Conservation (phyloP, 2,888 invertebrate species). For the Chrysotoxum bicinctum region DNA sequence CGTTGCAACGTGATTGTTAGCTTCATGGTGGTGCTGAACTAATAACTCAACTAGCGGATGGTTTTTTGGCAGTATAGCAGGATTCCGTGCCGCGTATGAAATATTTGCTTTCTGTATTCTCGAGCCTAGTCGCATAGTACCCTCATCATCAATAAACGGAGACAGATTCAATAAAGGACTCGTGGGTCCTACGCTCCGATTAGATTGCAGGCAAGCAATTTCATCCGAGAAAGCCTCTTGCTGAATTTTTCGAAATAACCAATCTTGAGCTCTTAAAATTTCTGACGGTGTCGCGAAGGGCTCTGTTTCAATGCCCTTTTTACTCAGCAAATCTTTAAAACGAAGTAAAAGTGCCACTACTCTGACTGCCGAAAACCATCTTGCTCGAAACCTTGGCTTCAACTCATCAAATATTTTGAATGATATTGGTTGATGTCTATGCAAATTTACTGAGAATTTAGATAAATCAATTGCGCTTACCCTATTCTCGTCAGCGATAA, state of each 20-base stretch:
- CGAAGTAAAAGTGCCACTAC: constrained; percentile 23
- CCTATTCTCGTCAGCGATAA: background rate
- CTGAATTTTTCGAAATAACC: constrained; percentile 24
- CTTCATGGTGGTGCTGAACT: no score
- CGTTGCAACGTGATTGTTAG: no score
- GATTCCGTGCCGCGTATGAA: background rate
- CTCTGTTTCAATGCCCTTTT: background rate
- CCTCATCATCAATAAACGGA: no score
- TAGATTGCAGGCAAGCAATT: no score
- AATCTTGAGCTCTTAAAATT: background rate
- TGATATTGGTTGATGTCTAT: background rate
- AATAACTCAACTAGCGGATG: background rate
- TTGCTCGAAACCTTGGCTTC: background rate
- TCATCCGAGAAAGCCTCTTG: constrained; percentile 13
- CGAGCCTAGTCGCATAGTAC: background rate
- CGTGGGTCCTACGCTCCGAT: background rate
- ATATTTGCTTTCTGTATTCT: constrained; percentile 7
- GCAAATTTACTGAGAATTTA: background rate
- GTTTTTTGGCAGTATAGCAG: background rate
- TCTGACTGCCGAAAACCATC: background rate
- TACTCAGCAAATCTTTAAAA: background rate
- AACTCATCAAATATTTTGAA: background rate
- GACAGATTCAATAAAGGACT: no score
- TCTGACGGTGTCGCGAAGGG: background rate
- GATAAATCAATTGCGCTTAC: background rate